Conservation (phyloP, 2,888 invertebrate genomes). For the Machimus rusticus region DNA sequence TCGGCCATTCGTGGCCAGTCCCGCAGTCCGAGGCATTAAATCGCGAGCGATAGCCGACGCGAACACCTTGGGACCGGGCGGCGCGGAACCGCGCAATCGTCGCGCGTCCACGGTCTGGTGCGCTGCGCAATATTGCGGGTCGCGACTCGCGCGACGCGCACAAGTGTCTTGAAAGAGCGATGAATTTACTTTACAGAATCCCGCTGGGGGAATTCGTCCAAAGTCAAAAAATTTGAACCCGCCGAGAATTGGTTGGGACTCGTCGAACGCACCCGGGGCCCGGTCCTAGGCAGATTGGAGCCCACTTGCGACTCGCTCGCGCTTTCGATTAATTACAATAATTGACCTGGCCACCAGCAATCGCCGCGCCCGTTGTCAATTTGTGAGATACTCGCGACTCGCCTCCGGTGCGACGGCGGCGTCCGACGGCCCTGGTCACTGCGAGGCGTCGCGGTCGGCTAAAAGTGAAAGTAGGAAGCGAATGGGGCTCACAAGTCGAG, state of each 20-base stretch:
- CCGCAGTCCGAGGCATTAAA: neutral
- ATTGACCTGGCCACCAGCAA: conserved; percentile 1
- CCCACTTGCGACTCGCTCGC: neutral
- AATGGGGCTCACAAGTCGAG: neutral
- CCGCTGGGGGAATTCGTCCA: neutral
- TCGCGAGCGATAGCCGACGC: neutral
- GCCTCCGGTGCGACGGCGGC: neutral
- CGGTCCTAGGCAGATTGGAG: neutral
- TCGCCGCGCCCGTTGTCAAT: neutral
- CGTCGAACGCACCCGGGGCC: neutral
- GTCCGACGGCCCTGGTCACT: neutral
- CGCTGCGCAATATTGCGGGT: neutral
- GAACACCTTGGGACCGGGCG: neutral
- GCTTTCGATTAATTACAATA: conserved; percentile 11
- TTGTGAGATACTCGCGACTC: neutral
- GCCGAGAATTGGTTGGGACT: neutral
- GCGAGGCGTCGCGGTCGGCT: conserved; percentile 5
- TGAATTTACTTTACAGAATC: neutral
- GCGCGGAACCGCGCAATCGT: neutral
- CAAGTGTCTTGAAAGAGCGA: neutral
- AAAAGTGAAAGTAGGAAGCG: conserved; percentile 27
- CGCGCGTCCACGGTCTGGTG: neutral
- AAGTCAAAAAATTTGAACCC: conserved; percentile 37
- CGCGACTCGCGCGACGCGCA: neutral
- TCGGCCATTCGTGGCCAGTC: neutral